phyloP scores from a whole-genome alignment of 2,113 vertebrate genomes.

The Nothocercus nigrocapillus region DNA sequence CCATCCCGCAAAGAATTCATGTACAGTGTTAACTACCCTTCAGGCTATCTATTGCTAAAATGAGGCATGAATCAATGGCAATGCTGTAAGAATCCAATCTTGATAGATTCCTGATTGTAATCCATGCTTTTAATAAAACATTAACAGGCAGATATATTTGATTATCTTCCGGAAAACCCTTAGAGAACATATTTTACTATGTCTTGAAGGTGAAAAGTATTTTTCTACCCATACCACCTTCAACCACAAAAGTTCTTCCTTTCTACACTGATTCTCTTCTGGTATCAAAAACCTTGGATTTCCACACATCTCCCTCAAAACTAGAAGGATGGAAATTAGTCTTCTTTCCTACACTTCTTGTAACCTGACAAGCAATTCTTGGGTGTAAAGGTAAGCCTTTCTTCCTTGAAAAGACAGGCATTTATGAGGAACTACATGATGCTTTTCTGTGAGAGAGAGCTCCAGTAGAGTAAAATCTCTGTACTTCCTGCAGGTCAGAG shows the following conservation, averaged over 20 bases:
- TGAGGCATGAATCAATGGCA: not conserved
- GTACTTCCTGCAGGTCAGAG: not conserved
- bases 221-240: not conserved
- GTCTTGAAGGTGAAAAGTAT: not conserved
- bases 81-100: not conserved
- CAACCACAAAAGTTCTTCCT: not conserved
- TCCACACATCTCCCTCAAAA: not conserved
- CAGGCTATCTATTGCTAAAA: not conserved
- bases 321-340: not conserved
- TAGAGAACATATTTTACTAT: not conserved
- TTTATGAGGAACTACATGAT: not conserved
- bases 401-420: not conserved
- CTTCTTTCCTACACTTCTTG: not conserved
- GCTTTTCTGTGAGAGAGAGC: not conserved
- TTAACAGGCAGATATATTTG: not conserved
- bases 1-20: not conserved
- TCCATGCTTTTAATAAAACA: not conserved
- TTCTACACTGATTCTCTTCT: not conserved
- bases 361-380: not conserved
- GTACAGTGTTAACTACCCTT: not conserved
- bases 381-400: not conserved
- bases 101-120: not conserved
- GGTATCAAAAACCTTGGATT: not conserved
- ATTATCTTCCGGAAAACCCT: rapidly evolving
- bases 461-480: not conserved